Evolutionary conservation across 2,888 invertebrate genomes (phyloP).

Genomic region (Limnephilus lunatus): DNA sequence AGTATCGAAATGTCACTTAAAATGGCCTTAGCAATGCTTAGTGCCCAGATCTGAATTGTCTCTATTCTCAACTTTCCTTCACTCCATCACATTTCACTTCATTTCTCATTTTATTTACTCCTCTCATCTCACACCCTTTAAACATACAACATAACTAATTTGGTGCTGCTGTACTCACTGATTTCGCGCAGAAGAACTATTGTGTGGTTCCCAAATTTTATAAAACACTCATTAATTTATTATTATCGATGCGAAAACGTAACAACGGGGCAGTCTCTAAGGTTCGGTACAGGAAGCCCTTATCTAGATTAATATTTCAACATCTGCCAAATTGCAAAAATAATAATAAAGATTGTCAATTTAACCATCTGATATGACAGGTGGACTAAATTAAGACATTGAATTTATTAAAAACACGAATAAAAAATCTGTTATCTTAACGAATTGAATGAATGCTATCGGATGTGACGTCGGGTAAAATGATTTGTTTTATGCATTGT

Average conservation of each 20-base stretch:
- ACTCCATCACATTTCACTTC: background rate
- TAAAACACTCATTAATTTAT: too few species aligned
- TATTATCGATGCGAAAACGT: background rate
- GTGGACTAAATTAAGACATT: background rate
- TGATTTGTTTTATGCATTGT: background rate
- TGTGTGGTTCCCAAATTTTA: too few species aligned
- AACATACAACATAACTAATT: background rate
- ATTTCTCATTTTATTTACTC: too few species aligned
- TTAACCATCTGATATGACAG: background rate
- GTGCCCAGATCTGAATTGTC: too few species aligned
- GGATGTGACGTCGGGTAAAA: background rate
- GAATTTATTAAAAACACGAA: background rate
- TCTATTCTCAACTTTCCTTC: background rate
- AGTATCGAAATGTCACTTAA: too few species aligned
- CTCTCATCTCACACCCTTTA: too few species aligned
- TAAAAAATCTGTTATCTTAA: background rate
- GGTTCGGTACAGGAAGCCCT: background rate
- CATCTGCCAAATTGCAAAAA: background rate
- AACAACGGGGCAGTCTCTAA: background rate
- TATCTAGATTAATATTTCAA: background rate
- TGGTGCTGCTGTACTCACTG: background rate
- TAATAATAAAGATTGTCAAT: background rate
- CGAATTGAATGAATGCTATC: background rate
- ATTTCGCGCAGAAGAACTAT: too few species aligned
- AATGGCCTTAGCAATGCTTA: too few species aligned